Conservation (phyloP, 1,140 invertebrate species). For the Micrasema longulum region DNA sequence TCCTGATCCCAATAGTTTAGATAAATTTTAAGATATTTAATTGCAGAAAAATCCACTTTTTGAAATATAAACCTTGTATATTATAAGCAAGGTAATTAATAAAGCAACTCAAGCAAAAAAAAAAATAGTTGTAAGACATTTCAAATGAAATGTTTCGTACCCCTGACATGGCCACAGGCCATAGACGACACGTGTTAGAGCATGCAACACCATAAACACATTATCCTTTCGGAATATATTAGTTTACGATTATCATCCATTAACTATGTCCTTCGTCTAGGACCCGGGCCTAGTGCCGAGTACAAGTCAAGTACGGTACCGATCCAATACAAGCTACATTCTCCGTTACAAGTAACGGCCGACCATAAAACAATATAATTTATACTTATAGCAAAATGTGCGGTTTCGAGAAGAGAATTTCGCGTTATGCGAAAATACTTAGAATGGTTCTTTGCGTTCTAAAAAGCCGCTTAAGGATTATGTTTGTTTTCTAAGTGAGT, state of each 20-base stretch:
- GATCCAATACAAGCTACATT: conserved; percentile 8
- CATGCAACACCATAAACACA: conserved; percentile 30
- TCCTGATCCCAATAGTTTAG: no score
- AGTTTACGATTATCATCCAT: conserved; percentile 33
- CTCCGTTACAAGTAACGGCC: conserved; percentile 1
- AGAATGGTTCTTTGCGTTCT: not conserved
- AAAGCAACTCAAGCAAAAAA: no score
- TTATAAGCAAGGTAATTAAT: no score
- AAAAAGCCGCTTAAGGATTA: not conserved
- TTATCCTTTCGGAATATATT: conserved; percentile 35
- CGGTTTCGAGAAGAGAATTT: conserved; percentile 1
- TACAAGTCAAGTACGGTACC: not conserved
- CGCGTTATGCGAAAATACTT: not conserved
- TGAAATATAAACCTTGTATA: no score
- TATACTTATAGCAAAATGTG: not conserved
- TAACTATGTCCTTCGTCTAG: conserved; percentile 14
- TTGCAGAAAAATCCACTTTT: no score
- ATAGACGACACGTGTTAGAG: conserved; percentile 2
- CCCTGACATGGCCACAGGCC: not conserved
- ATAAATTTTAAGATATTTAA: no score
- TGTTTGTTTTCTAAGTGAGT: conserved; percentile 8
- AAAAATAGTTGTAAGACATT: no score
- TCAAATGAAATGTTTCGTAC: not conserved
- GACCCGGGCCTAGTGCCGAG: not conserved
- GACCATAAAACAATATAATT: no score